phyloP scores from a whole-genome alignment of 2,888 invertebrate species.

The Oscheius sp. region DNA sequence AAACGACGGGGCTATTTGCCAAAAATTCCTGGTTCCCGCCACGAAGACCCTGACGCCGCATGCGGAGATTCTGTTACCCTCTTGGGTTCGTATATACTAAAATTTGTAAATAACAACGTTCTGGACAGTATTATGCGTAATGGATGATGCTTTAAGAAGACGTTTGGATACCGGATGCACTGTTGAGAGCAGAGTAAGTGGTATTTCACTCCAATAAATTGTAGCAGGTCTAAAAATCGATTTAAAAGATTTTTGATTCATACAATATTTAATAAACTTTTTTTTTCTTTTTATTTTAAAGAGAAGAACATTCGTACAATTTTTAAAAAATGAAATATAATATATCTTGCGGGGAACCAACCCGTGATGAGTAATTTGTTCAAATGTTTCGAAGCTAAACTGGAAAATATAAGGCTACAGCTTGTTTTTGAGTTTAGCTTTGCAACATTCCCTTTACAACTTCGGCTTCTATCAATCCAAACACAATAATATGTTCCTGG shows the following conservation, averaged over 20 bases:
- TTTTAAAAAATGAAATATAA: no score
- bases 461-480: not conserved
- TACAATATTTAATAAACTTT: not conserved
- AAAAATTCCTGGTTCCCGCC: slow-evolving; percentile 23
- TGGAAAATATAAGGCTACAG: no score
- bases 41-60: slow-evolving; percentile 19
- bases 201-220: not conserved
- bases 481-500: not conserved
- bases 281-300: no score
- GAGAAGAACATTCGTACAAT: no score
- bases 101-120: no score
- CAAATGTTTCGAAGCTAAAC: no score
- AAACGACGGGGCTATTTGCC: slow-evolving; percentile 35
- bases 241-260: not conserved
- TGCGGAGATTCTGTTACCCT: not conserved
- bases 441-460: no score
- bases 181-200: slow-evolving; percentile 24
- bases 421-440: no score
- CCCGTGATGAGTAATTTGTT: no score
- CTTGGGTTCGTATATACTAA: not conserved
- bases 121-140: not conserved
- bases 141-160: slow-evolving; percentile 26
- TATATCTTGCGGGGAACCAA: no score
- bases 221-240: not conserved
- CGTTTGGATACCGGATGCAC: slow-evolving; percentile 28